Evolutionary conservation across 2,113 vertebrate genomes (phyloP).

Genomic region (Motacilla alba): DNA sequence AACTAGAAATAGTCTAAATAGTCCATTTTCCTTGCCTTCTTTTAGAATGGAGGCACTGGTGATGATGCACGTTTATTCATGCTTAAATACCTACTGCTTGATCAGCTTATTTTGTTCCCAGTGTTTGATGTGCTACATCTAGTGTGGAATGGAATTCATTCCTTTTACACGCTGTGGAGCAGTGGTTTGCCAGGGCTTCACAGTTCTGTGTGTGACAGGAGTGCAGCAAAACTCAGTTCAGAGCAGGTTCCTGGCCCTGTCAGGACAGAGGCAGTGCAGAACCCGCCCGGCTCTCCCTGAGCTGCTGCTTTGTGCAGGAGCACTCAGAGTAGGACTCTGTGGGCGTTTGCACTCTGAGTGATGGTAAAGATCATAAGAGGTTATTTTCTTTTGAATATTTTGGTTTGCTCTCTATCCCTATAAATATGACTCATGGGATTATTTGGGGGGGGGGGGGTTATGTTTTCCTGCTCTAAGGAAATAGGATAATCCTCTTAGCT

Average conservation of each 20-base stretch:
- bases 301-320: background rate
- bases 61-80: background rate
- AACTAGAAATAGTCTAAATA: background rate
- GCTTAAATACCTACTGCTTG: background rate
- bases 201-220: background rate
- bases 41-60: background rate
- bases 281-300: rapidly evolving
- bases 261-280: background rate
- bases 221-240: background rate
- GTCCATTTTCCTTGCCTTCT: background rate
- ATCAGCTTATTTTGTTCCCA: background rate
- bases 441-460: background rate
- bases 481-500: slow-evolving; percentile 3
- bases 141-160: background rate
- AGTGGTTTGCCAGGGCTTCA: background rate
- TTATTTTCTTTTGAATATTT: background rate
- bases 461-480: slow-evolving; percentile 12
- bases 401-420: background rate
- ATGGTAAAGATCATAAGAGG: background rate
- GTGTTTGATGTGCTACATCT: background rate
- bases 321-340: rapidly evolving
- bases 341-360: background rate
- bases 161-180: background rate
- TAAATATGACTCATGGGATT: background rate
- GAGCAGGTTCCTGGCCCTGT: background rate